Evolutionary conservation across 2,113 vertebrate species (phyloP).

Genomic region (Amphiprion ocellaris): DNA sequence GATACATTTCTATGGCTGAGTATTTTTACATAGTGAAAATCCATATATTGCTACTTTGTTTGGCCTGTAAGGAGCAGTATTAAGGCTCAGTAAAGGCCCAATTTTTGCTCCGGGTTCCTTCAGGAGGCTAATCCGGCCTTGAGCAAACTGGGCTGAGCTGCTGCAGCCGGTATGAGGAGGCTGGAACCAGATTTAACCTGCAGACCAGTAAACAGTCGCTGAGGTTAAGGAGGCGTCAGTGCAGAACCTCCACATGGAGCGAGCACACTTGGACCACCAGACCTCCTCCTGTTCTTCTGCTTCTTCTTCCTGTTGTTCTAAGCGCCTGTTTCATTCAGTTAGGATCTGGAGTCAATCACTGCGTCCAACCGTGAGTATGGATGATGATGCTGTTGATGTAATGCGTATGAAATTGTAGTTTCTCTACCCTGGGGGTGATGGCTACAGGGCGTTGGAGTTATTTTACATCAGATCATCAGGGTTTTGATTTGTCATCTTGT

Average conservation of each 20-base stretch:
- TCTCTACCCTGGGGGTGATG: background rate
- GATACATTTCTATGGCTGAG: too few species aligned
- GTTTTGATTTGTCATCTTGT: too few species aligned
- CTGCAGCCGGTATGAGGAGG: conserved; percentile 45
- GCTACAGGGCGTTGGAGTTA: conserved; percentile 13
- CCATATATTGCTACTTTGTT: too few species aligned
- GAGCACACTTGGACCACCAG: conserved; percentile 47
- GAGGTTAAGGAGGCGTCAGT: conserved; percentile 24
- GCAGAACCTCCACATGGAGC: conserved; percentile 51
- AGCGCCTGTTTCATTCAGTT: conserved; percentile 19
- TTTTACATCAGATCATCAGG: background rate
- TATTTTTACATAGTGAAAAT: too few species aligned
- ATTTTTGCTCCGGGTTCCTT: background rate
- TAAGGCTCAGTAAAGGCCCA: too few species aligned
- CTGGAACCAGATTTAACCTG: conserved; percentile 22
- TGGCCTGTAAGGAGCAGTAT: too few species aligned
- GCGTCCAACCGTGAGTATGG: conserved; percentile 61
- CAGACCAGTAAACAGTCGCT: background rate
- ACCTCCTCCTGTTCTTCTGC: background rate
- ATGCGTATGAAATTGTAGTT: background rate
- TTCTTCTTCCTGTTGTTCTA: conserved; percentile 2
- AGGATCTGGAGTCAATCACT: conserved; percentile 70
- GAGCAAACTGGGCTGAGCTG: conserved; percentile 3
- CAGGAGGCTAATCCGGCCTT: background rate
- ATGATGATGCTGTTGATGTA: background rate